Evolutionary conservation across 2,888 invertebrate genomes (phyloP), one percentile per base, ranked within the genome.

Genomic region (Nyleta sp.): DNA sequence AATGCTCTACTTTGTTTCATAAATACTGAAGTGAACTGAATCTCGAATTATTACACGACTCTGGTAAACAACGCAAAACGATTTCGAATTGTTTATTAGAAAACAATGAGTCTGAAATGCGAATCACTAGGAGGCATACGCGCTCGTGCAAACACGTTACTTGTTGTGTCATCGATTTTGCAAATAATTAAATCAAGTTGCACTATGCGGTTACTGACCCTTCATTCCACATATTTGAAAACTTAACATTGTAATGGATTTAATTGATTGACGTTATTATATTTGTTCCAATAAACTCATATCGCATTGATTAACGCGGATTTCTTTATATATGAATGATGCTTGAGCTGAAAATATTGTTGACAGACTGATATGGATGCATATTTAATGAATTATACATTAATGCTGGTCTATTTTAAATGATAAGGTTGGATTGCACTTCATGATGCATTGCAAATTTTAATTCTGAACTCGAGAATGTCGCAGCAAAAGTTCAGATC

Each of bases 121-220:
- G 42, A 52, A 44, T 42, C 40, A 28, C 48, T 38, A 18, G 38
- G 10, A 20, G 28, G 40, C 18, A 46, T 24, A 55, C 6, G 35
- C n/a, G 17, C 8, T 33, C 35, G 50, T 13, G 55, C 33, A 67
- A 55, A 33, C 50, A 31, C 44, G 33, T 55, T 33, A 46, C 55
- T 65, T 24, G 50, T 38, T 62, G 20, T 35, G 24, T 33, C 35
- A 35, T 53, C 46, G 46, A 67, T 55, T 67, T 52, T 55, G 35
- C 44, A 53, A 67, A 67, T 67, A 67, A 67, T 67, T 55, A 22
- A 55, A 55, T 55, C 55, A 46, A 22, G 31, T 38, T 65, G 52
- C 42, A 33, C 65, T 31, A 38, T 50, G 38, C 46, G 52, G 52
- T 35, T 28, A 33, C 33, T 65, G 38, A 65, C 13, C 42, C 42